phyloP scores from a whole-genome alignment of 2,113 vertebrate genomes.

The Cryptomyrus ogoouensis region DNA sequence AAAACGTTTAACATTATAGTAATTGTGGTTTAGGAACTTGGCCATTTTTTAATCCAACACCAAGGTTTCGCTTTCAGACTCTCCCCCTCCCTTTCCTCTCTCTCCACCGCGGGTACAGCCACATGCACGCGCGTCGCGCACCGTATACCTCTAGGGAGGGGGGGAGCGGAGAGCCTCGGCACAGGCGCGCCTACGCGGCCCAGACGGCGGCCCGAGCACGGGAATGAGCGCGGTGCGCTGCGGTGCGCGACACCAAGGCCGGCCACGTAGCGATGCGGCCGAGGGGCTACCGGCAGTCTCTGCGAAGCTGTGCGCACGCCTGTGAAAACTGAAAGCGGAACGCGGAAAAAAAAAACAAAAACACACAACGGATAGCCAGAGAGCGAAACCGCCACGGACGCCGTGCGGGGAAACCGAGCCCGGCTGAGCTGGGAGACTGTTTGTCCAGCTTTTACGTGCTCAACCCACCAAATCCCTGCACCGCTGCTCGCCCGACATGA shows the following conservation, averaged over 20 bases:
- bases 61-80: constrained; percentile 13
- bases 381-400: not conserved
- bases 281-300: constrained; percentile 22
- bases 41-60: constrained; percentile 1
- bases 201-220: constrained; percentile 49
- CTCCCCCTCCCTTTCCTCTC: not conserved
- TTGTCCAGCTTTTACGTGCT: constrained; percentile 8
- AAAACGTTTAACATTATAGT: not conserved
- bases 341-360: not conserved
- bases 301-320: constrained; percentile 8
- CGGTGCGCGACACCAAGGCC: constrained; percentile 51
- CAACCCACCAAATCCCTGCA: constrained; percentile 43
- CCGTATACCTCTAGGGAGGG: constrained; percentile 35
- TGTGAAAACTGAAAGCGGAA: not conserved
- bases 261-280: constrained; percentile 60
- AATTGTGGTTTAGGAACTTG: not conserved
- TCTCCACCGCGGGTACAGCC: constrained; percentile 13
- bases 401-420: not conserved
- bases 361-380: not conserved
- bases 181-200: constrained; percentile 44
- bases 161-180: constrained; percentile 40
- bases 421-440: not conserved
- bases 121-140: constrained; percentile 43
- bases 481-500: constrained; percentile 51
- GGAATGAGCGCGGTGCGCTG: constrained; percentile 54